These are phyloP conservation scores for Gallirallus australis DNA, from an alignment of 2,797 vertebrate genomes.

Conservation along the genomic window DNA sequence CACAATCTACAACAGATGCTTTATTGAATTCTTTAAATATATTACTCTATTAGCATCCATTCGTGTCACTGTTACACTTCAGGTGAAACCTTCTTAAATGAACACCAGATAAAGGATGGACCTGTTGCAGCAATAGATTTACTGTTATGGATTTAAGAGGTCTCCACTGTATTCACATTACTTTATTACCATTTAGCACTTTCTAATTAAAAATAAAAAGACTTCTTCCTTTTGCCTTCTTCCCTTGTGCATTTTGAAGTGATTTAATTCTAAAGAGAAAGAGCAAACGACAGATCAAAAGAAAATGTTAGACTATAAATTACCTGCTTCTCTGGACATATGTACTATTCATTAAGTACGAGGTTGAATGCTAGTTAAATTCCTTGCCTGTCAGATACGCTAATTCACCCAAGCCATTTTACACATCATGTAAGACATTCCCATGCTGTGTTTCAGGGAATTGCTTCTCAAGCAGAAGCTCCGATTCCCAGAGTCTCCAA, in stretches of 20 bases:
- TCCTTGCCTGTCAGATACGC: conserved; percentile 38
- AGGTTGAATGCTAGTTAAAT: conserved; percentile 61
- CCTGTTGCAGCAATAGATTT: conserved; percentile 77
- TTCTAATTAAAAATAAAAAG: conserved; percentile 83
- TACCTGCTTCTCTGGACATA: conserved; percentile 71
- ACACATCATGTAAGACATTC: not conserved
- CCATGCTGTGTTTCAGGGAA: conserved; percentile 37
- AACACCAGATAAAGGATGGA: conserved; percentile 70
- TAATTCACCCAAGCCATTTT: conserved; percentile 52
- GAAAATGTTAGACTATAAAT: conserved; percentile 80
- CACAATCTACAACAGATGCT: conserved; percentile 49
- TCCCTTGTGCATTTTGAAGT: conserved; percentile 65
- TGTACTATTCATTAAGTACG: conserved; percentile 65
- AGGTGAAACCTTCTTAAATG: conserved; percentile 67
- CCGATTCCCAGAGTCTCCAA: not conserved
- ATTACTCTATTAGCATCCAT: conserved; percentile 72
- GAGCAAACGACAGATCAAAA: conserved; percentile 78
- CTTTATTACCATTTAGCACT: conserved; percentile 81
- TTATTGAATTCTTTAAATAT: conserved; percentile 77
- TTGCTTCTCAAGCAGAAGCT: not conserved
- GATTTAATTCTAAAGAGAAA: conserved; percentile 77
- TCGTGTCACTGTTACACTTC: conserved; percentile 62
- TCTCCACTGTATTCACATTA: conserved; percentile 80
- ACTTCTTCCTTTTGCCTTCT: conserved; percentile 68
- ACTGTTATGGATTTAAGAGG: conserved; percentile 80